Evolutionary conservation across 1,140 invertebrate genomes (phyloP), one percentile per base, ranked within the genome.

Genomic region (Drosophila eugracilis): DNA sequence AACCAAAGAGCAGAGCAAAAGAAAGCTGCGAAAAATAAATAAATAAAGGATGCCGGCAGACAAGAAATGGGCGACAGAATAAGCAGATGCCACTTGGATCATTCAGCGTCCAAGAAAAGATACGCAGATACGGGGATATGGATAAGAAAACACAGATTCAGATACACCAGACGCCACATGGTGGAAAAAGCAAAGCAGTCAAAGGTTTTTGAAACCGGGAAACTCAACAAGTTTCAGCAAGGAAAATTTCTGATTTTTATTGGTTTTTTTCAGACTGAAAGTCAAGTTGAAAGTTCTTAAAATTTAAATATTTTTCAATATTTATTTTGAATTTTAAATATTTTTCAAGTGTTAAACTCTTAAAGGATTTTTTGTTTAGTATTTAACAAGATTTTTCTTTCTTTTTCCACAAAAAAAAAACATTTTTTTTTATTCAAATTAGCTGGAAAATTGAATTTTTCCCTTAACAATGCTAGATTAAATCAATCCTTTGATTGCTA

Each of bases 21-120:
- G 57, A 70, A 71, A 79, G 58, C 77, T 58, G 85, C n/a, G 62
- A 50, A 88, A 81, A 78, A 86, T 86, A 86, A 78, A 88, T 88
- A 86, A 88, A 86, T 81, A 86, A 86, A 86, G 70, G 62, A 81
- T 62, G 69, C 69, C 42, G 39, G 62, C 34, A 52, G 49, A 75
- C 32, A 45, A 24, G 22, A 69, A 24, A 47, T 10, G 36, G 47
- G 22, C 24, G 24, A 42, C 12, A 55, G 48, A 15, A 36, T 26
- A 74, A 45, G 47, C 49, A 69, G 72, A 44, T 48, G 41, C 58
- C 48, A 47, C 42, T 48, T 59, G 39, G n/a, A 15, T 21, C 32
- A 37, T 32, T 6, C 9, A 28, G 28, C 19, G 5, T 4, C 15
- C 17, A 14, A 14, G 1, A n/a, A n/a, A n/a, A n/a, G n/a, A n/a